A percentile compares a stretch with the other conserved stretches of the same genome.
Evolutionary conservation across 2,888 invertebrate species (phyloP).

Genomic region (Eupithecia abbreviata): DNA sequence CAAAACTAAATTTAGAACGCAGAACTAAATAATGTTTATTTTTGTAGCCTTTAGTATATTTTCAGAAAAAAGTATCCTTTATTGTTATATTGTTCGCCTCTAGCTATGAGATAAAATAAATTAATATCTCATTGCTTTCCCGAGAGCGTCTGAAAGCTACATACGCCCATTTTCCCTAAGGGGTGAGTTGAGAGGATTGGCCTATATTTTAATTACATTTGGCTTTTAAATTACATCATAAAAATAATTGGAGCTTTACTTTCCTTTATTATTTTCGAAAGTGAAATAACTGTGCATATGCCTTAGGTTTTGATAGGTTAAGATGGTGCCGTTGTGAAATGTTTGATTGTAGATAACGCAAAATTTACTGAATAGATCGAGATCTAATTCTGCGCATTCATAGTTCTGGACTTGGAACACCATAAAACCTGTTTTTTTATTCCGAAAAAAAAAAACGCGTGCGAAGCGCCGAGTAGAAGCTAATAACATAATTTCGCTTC

Average conservation of each 20-base stretch:
- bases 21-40: not conserved
- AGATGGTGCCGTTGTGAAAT: not conserved
- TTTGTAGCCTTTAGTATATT: not conserved
- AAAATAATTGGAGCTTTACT: slow-evolving; percentile 5
- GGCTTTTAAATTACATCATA: slow-evolving; percentile 7
- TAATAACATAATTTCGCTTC: not conserved
- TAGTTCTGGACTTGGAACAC: no score
- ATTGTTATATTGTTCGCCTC: slow-evolving; percentile 20
- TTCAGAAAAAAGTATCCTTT: not conserved
- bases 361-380: not conserved
- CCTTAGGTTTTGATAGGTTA: not conserved
- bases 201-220: slow-evolving; percentile 12
- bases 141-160: slow-evolving; percentile 1
- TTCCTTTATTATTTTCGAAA: not conserved
- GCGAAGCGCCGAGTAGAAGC: no score
- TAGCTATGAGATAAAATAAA: slow-evolving; percentile 27
- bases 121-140: slow-evolving; percentile 13
- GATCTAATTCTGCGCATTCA: not conserved
- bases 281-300: not conserved
- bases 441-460: no score
- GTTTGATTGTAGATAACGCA: not conserved
- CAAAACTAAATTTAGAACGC: not conserved
- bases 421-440: no score
- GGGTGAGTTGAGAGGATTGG: slow-evolving; percentile 5
- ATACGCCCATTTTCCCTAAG: slow-evolving; percentile 9